Percentiles rank a stretch among this genome's conserved stretches.
These are phyloP conservation scores for Teleogryllus oceanicus DNA, from an alignment of 2,888 invertebrate genomes.

Conservation along the genomic window DNA sequence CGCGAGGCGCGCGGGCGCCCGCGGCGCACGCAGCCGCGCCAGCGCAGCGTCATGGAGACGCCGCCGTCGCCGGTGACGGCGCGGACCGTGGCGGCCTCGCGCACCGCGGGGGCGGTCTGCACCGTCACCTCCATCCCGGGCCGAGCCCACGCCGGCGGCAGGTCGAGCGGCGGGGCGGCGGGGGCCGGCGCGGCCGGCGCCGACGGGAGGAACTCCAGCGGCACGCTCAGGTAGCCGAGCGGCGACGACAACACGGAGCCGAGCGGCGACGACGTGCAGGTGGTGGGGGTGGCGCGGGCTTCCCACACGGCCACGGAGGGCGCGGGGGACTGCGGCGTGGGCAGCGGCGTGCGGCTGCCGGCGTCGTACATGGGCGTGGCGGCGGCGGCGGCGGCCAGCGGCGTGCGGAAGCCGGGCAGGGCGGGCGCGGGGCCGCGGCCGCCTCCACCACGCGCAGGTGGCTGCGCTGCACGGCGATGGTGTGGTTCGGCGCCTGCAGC, in stretches of 20 bases:
- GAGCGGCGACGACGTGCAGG: neutral
- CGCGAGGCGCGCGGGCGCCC: no score
- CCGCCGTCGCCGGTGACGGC: neutral
- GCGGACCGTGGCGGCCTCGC: neutral
- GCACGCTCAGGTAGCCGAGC: neutral
- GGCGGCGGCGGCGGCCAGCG: neutral
- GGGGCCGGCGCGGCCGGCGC: neutral
- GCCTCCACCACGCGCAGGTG: neutral
- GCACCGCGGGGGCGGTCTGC: neutral
- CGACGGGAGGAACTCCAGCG: neutral
- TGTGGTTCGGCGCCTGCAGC: neutral
- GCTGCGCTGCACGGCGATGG: neutral
- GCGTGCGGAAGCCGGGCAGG: neutral
- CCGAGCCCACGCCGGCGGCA: neutral
- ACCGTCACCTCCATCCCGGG: neutral
- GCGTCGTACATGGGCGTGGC: constrained; percentile 9
- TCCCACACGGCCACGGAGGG: neutral
- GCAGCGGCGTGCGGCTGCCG: neutral
- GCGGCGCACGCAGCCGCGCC: neutral
- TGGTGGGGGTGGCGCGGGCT: neutral
- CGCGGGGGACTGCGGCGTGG: neutral
- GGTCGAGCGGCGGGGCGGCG: neutral
- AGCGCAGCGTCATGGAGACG: neutral
- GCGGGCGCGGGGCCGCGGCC: neutral
- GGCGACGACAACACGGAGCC: neutral